These are phyloP conservation scores for Hydrolagus colliei DNA, from an alignment of 2,797 vertebrate species.

Conservation along the genomic window DNA sequence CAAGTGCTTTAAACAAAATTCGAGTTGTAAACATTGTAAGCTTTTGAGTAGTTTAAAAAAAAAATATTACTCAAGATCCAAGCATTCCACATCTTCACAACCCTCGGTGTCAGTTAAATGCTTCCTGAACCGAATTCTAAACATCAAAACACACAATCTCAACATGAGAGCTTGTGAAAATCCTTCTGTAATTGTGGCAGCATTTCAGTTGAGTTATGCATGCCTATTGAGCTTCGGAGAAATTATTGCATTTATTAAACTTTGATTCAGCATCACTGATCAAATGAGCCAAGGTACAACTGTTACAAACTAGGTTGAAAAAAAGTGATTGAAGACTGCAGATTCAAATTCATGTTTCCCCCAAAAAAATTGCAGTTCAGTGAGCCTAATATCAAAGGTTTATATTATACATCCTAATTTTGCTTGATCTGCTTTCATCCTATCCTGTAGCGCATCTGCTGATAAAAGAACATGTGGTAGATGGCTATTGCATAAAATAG, in stretches of 20 bases:
- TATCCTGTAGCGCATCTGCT: background rate
- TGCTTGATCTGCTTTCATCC: background rate
- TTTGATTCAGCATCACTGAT: background rate
- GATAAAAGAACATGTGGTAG: background rate
- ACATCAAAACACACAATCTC: background rate
- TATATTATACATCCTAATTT: background rate
- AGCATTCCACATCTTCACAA: too few relatives aligned
- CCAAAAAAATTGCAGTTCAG: background rate
- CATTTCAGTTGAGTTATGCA: background rate
- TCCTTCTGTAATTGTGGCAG: too few relatives aligned
- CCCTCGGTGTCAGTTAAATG: too few relatives aligned
- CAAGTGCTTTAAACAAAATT: too few relatives aligned
- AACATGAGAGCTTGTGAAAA: background rate
- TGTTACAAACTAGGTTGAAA: background rate
- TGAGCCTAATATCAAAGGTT: background rate
- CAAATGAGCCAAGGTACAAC: background rate
- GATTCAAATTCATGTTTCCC: background rate
- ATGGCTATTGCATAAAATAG: background rate
- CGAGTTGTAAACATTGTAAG: too few relatives aligned
- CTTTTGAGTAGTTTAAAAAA: too few relatives aligned
- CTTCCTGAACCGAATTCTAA: background rate
- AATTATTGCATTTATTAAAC: background rate
- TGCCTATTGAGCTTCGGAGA: background rate
- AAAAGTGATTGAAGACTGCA: background rate
- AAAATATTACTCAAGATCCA: too few relatives aligned